phyloP scores from a whole-genome alignment of 2,113 vertebrate species.

The Mobula hypostoma region DNA sequence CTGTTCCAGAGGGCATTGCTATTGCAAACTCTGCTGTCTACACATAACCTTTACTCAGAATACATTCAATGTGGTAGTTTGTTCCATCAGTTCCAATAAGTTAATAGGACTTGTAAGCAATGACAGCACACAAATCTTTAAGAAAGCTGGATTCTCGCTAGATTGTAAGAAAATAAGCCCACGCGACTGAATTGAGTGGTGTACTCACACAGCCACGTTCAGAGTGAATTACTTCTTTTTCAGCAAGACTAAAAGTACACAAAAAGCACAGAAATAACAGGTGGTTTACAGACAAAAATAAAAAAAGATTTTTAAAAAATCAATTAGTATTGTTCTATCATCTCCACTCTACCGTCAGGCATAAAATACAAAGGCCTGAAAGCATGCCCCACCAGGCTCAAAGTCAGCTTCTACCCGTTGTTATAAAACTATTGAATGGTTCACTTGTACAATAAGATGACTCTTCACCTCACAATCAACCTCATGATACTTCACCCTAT shows the following conservation, averaged over 20 bases:
- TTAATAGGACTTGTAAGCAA: neutral
- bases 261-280: neutral
- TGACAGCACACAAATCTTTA: neutral
- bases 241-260: neutral
- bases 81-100: neutral
- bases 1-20: neutral
- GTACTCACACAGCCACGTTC: neutral
- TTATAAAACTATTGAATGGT: too few relatives aligned
- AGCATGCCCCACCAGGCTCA: too few relatives aligned
- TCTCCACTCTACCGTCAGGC: too few relatives aligned
- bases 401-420: too few relatives aligned
- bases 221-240: neutral
- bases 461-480: too few relatives aligned
- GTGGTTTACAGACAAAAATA: neutral
- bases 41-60: constrained; percentile 14
- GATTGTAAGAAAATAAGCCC: neutral
- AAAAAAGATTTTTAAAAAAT: neutral
- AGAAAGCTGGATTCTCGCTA: neutral
- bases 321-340: neutral
- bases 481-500: too few relatives aligned
- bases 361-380: too few relatives aligned
- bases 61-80: too few relatives aligned
- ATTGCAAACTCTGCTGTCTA: neutral
- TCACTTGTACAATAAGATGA: neutral
- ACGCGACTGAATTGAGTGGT: neutral